Evolutionary conservation across 2,888 invertebrate genomes (phyloP), one percentile per base, ranked within the genome.

Genomic region (Tryphoninae sp.): DNA sequence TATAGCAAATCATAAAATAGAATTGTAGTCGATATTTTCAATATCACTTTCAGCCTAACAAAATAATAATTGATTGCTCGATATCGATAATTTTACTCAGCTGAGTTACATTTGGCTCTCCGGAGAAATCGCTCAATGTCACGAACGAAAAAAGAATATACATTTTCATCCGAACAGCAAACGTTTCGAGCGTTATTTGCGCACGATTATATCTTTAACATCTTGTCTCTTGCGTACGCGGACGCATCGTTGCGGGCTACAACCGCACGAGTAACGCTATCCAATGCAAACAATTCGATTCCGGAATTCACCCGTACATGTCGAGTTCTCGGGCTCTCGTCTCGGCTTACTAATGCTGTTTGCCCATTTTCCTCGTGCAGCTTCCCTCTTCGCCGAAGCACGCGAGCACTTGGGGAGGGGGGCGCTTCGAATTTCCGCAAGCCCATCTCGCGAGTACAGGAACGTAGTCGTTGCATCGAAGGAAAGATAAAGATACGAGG

Each of bases 331-430:
- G 13, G 53, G 26, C 42, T 76, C 53, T 72, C 78, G 80, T 83
- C 83, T 84, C 84, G 75, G 71, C 67, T 84, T 84, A 83, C 84
- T 84, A 84, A 84, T 84, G 80, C 84, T 81, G 78, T 83, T 84
- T 84, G 83, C 81, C 80, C 71, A 65, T 74, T 78, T 78, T 16
- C 72, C 80, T 62, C 23, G 22, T 45, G 62, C 53, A 61, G 58
- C 42, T 22, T 55, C 19, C 11, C 19, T 26, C 69, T 7, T 7
- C n/a, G 23, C 13, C 26, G 61, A 59, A 42, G 59, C n/a, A 61
- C 49, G 19, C 59, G 49, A 7, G 49, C 61, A 22, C 9, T 19
- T 1, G 16, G 2, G 4, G 16, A 4, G 9, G 55, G 53, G 6
- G 16, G 55, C 49, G 19, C 45, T 42, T 55, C 67, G 53, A 55